Evolutionary conservation across 2,113 vertebrate species (phyloP), one percentile per base, ranked within the genome.

Genomic region (Hippoglossus stenolepis): DNA sequence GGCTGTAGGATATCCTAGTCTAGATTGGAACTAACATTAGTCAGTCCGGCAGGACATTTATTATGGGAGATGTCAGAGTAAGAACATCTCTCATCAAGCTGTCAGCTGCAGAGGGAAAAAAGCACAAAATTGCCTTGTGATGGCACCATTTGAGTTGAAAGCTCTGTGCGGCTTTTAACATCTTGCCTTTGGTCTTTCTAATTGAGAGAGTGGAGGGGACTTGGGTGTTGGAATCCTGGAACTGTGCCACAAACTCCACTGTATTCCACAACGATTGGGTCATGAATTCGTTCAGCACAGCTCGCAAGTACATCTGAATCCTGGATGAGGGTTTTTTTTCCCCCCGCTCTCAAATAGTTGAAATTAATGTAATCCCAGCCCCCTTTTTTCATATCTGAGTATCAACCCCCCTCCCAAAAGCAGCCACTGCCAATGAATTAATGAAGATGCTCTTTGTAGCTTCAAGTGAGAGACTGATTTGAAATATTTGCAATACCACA

Each of bases 271-370:
- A 84, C 91, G 85, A 86, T 28, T 69, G 66, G 73, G 70, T 82
- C 70, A 82, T 88, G 77, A 89, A 91, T 91, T 86, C 68, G 84
- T 90, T 87, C 59, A 85, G 74, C 68, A 53, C 35, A 73, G 81
- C 73, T 75, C 20, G 15, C 63, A 61, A 84, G 75, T 71, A 47
- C 20, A 63, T 89, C 51, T 90, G 76, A 85, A 89, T 87, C 66
- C 79, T 81, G 28, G 31, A 7, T 31, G 31, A 31, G 31, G 31
- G 31, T 31, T 80, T 61, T 67, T 67, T 60, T 23, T 56, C 35
- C 9, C 35, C 35, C 35, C 9, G 68, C 59, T 18, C 59, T 82
- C 23, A 45, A 87, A 77, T 58, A 74, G 68, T 76, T 85, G 47
- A 82, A 89, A 90, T 77, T 76, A 87, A 80, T 85, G 83, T 85